Evolutionary conservation across 1,140 invertebrate species (phyloP), one percentile per base, ranked within the genome.

Genomic region (Sarcophaga peregrina): DNA sequence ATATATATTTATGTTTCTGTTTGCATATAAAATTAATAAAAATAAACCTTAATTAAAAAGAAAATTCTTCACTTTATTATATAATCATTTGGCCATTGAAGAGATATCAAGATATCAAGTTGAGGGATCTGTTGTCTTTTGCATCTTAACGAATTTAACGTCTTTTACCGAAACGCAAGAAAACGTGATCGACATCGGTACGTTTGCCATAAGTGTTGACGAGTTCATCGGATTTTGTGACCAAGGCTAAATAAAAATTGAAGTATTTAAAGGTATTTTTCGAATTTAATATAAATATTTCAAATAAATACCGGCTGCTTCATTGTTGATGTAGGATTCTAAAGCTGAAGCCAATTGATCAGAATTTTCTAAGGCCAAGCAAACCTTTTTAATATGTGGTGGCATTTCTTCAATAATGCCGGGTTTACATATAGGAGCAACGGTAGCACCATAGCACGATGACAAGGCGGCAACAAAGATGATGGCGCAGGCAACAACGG

Each of bases 141-240:
- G 15, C 15, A 15, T 50, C 52, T 10, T 37, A 13, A 8, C 17
- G 13, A 84, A 80, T 75, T 86, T 90, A 90, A 87, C 89, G 89
- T 83, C 94, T 92, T 87, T 93, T 92, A 82, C 95, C 95, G 84
- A 95, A 95, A 85, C 94, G 93, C 84, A 95, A 91, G 86, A 95
- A 95, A 68, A 95, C 94, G 85, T 95, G 95, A 86, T 95, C 95
- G 76, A 95, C 93, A 89, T 95, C 95, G 86, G 95, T 94, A 82
- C 95, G 92, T 85, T 95, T 95, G 9, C 93, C 93, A 76, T 92
- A 92, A 85, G 89, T 89, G 68, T 86, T 86, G 45, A 58, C 46
- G 58, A 90, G 80, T 81, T 90, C 89, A 15, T 90, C 89, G 8
- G 86, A 85, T 78, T 87, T 87, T 48, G 87, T 85, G 62, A 90